Base-by-base conservation (phyloP, 92 coral and sea anemone species). In the Parazoanthus swiftii region DNA sequence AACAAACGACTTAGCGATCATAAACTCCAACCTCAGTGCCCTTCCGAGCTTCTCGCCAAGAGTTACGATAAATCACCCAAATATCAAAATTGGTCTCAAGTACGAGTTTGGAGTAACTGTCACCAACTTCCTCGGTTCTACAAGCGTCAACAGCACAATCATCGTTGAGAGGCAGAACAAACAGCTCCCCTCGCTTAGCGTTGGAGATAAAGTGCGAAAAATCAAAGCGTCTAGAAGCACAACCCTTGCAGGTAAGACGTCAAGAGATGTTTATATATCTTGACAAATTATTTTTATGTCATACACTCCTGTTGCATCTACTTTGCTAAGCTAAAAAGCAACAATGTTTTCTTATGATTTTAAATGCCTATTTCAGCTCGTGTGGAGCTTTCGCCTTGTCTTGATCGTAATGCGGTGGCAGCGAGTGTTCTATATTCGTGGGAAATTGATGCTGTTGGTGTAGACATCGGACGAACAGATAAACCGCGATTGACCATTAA, bases 371-470 rank as follows among this genome's bases (percentile, higher is more conserved):
- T 90, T 67, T 37, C 81, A 93, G 95, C 90, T 18, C 68, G 74
- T 23, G 42, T 89, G 21, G 20, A 44, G 20, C 78, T 93, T 14
- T 92, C 97, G 0, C 89, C 92, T 2, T 92, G 97, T 79, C 91
- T 94, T 63, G 88, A 88, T 33, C 80, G 85, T 21, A 39, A 79
- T 65, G 85, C 85, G 59, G 91, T 86, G 70, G 80, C 87, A 18
- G 72, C 88, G 16, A 84, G 43, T 26, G 94, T 94, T 51, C 23
- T 89, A 65, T 88, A 92, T 81, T 48, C 88, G 6, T 94, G 97
- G 97, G 94, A 92, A 66, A 89, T 94, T 37, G 88, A 83, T 51
- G 92, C 93, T 9, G 94, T 92, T 39, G 94, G 94, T 9, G 67
- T 94, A 18, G 87, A 89, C 26, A 78, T 94, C 21, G 92, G 90